Percentiles rank a stretch among this genome's conserved stretches.
Evolutionary conservation across 2,797 vertebrate species (phyloP).

Genomic region (Pogonophryne albipinna): DNA sequence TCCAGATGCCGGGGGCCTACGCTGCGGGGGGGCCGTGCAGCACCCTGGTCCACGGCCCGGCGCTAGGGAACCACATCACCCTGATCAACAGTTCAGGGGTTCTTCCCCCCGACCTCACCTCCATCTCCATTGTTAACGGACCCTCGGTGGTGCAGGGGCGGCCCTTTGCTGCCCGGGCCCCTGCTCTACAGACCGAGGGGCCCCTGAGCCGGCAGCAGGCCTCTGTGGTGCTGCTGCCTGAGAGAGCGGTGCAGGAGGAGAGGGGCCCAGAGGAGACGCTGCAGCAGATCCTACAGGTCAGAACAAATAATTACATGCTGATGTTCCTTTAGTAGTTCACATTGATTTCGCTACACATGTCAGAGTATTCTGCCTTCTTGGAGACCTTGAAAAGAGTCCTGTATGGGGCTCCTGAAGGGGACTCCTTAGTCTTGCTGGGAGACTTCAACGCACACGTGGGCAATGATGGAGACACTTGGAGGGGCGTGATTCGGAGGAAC

Average conservation of each 20-base stretch:
- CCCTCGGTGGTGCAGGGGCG: slow-evolving; percentile 82
- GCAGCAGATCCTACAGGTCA: slow-evolving; percentile 81
- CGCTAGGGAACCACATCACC: slow-evolving; percentile 87
- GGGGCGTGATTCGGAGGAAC: no score
- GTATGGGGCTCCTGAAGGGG: no score
- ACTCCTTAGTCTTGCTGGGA: no score
- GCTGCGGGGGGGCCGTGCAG: slow-evolving; percentile 74
- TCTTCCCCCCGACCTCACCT: slow-evolving; percentile 81
- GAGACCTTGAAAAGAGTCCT: no score
- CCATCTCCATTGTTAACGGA: slow-evolving; percentile 85
- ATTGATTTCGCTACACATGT: not conserved
- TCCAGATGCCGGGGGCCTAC: slow-evolving; percentile 87
- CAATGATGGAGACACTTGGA: no score
- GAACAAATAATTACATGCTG: not conserved
- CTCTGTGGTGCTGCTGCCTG: slow-evolving; percentile 81
- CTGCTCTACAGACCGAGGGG: slow-evolving; percentile 69
- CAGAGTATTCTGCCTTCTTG: no score
- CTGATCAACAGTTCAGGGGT: slow-evolving; percentile 86
- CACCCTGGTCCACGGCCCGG: slow-evolving; percentile 82
- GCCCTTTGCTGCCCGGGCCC: slow-evolving; percentile 76
- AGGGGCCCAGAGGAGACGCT: slow-evolving; percentile 68
- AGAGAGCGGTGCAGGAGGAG: slow-evolving; percentile 75
- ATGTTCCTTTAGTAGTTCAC: not conserved
- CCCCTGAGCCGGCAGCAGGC: slow-evolving; percentile 80
- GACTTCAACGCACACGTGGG: no score